These are phyloP conservation scores for Myiopsitta monachus DNA, from an alignment of 2,113 vertebrate genomes.

Conservation along the genomic window DNA sequence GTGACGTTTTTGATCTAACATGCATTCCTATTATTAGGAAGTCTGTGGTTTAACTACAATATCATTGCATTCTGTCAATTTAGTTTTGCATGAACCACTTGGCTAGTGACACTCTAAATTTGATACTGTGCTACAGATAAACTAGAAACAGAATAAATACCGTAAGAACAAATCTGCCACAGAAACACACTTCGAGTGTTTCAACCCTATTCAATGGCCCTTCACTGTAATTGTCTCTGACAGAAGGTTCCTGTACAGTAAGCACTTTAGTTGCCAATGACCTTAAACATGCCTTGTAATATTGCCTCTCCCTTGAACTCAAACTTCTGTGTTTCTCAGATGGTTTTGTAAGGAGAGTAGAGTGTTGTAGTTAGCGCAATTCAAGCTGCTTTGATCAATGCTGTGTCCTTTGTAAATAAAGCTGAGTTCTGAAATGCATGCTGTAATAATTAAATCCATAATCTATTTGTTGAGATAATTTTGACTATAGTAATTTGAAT, in stretches of 20 bases:
- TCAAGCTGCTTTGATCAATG: conserved; percentile 46
- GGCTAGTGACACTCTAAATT: background rate
- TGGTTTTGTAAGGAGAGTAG: conserved; percentile 1
- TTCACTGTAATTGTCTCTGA: conserved; percentile 42
- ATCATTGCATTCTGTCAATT: conserved; percentile 27
- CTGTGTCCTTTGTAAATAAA: conserved; percentile 48
- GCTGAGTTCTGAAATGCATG: background rate
- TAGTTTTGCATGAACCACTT: conserved; percentile 31
- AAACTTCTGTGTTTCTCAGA: conserved; percentile 37
- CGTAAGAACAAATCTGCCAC: conserved; percentile 49
- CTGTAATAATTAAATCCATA: conserved; percentile 33
- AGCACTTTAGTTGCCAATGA: conserved; percentile 40
- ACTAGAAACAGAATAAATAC: conserved; percentile 46
- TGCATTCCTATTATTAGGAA: background rate
- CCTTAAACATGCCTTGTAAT: conserved; percentile 30
- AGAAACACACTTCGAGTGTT: background rate
- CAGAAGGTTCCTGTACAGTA: conserved; percentile 30
- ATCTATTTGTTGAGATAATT: conserved; percentile 39
- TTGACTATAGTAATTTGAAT: conserved; percentile 18
- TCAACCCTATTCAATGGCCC: conserved; percentile 18
- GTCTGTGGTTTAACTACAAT: background rate
- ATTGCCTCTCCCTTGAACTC: conserved; percentile 32
- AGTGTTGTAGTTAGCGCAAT: conserved; percentile 16
- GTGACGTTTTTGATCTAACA: background rate
- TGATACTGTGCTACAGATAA: conserved; percentile 1